These are phyloP conservation scores for Amphiprion ocellaris DNA, from an alignment of 2,113 vertebrate genomes.

Conservation along the genomic window DNA sequence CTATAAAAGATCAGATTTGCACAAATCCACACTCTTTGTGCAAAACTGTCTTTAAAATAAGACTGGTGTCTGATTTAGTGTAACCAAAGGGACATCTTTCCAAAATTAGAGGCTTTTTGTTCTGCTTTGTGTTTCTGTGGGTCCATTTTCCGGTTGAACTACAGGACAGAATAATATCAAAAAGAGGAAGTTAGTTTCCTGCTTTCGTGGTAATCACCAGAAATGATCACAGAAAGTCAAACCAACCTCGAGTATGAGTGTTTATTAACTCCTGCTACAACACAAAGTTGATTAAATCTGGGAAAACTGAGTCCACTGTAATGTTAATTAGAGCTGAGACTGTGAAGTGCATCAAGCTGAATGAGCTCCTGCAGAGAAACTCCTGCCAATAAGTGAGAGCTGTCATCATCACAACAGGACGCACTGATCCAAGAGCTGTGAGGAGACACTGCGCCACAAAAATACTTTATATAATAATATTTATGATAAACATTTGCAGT, in stretches of 20 bases:
- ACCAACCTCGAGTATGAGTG: background rate
- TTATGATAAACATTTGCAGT: background rate
- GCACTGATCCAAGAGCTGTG: slow-evolving; percentile 24
- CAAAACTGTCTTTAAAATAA: too few relatives aligned
- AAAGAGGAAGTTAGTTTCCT: too few relatives aligned
- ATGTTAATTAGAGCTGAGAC: slow-evolving; percentile 39
- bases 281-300: slow-evolving; percentile 40
- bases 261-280: slow-evolving; percentile 10
- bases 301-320: slow-evolving; percentile 12
- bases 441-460: background rate
- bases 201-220: too few relatives aligned
- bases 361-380: slow-evolving; percentile 40
- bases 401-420: slow-evolving; percentile 43
- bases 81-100: too few relatives aligned
- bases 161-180: too few relatives aligned
- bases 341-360: slow-evolving; percentile 37
- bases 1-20: too few relatives aligned
- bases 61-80: too few relatives aligned
- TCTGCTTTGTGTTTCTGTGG: too few relatives aligned
- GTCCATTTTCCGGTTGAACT: too few relatives aligned
- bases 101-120: too few relatives aligned
- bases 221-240: too few relatives aligned
- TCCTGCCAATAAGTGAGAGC: slow-evolving; percentile 33
- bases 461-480: background rate
- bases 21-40: too few relatives aligned